Conservation (phyloP, 2,113 vertebrate species). For the Typhlomys cinereus region DNA sequence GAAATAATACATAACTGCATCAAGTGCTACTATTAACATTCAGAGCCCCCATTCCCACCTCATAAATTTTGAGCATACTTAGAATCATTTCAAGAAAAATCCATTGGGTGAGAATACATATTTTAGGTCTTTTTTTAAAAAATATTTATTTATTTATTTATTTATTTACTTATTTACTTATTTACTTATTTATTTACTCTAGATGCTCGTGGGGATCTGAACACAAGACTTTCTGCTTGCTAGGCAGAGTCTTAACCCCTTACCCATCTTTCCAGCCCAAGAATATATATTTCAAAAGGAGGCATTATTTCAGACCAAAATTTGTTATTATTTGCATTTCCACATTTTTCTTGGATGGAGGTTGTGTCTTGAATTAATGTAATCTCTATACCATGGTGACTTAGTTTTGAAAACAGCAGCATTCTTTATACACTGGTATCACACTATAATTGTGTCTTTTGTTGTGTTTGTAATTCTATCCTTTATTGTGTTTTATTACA, state of each 20-base stretch:
- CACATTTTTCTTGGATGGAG: not conserved
- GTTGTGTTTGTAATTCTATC: no score
- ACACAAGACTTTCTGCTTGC: no score
- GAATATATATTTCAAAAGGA: not conserved
- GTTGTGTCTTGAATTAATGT: not conserved
- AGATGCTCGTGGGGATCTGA: no score
- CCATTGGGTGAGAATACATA: not conserved
- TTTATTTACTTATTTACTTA: no score
- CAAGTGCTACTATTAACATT: not conserved
- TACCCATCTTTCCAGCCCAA: no score
- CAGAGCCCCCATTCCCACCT: fast-evolving
- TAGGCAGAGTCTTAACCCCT: no score
- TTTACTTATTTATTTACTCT: no score
- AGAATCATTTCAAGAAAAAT: not conserved
- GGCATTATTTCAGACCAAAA: not conserved
- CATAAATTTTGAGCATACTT: not conserved
- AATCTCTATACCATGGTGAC: not conserved
- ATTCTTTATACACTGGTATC: conserved; percentile 28
- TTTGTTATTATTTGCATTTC: not conserved
- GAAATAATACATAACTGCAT: not conserved
- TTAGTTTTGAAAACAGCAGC: not conserved
- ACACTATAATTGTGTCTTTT: not conserved
- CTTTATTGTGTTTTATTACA: not conserved
- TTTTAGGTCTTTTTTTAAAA: no score
- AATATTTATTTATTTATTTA: no score